Base-by-base conservation (phyloP, 2,113 vertebrate genomes). In the Caretta caretta region DNA sequence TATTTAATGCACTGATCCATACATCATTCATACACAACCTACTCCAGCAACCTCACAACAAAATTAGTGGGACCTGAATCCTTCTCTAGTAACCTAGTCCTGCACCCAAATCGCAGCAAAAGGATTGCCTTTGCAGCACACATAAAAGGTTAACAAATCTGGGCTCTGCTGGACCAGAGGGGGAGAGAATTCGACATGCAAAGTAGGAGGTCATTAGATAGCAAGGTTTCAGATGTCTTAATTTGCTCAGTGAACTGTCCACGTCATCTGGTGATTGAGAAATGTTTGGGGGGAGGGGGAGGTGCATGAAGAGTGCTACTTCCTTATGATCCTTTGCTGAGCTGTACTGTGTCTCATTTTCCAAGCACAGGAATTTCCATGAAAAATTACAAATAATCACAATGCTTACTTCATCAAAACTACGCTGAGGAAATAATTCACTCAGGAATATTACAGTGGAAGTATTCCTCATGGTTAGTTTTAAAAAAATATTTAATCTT, bases 371-470 rank as follows among this genome's bases (percentile, higher is more conserved):
- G 65, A 84, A 6, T 3, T 88, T 38, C 65, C 75, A 89, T 31
- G 83, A 88, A 89, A 79, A 92, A 86, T 88, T 89, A 22, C 22
- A 57, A 54, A 46, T 56, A 42, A 86, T 76, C 85, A 50, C 42
- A 96, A 80, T 27, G 25, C 19, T 91, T 86, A 50, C 76, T 31
- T 82, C 75, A 62, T 79, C 79, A 87, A 93, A 97, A 86, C 46
- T 84, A 59, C 19, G 57, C 78, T 51, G 69, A 93, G n/a, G 88
- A 94, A 91, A 31, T 38, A 90, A 80, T 92, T 93, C 25, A 53
- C 83, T 90, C 80, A 88, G 92, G 93, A 85, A 82, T 56, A 78
- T 85, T 57, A 22, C 50, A 50, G 80, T 88, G 46, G 24, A 12
- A 27, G 29, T 35, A 90, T 56, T 93, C 62, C 81, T 51, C 8